These are phyloP conservation scores for Amphiprion percula DNA, from an alignment of 2,113 vertebrate genomes.

Conservation along the genomic window DNA sequence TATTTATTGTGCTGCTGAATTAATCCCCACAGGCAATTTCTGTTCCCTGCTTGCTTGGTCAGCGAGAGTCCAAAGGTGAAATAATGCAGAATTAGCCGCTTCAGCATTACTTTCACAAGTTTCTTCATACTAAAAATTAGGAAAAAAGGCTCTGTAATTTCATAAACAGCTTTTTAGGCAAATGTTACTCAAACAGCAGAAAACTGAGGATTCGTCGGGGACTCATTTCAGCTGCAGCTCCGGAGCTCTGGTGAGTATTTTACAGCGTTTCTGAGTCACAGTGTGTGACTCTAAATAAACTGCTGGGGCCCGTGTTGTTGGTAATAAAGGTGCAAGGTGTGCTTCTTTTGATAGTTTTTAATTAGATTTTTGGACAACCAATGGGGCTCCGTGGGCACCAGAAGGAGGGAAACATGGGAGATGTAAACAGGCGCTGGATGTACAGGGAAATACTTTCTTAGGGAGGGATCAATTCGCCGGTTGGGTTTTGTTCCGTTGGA, in stretches of 20 bases:
- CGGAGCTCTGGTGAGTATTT: no score
- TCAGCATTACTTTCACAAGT: not conserved
- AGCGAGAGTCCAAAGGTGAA: conserved; percentile 25
- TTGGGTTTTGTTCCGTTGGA: not conserved
- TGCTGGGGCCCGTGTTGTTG: not conserved
- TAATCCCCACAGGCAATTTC: conserved; percentile 21
- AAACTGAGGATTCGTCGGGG: no score
- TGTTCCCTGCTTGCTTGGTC: conserved; percentile 1
- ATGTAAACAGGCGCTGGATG: not conserved
- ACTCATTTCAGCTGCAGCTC: no score
- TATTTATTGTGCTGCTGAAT: conserved; percentile 1
- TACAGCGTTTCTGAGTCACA: no score
- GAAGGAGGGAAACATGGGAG: no score
- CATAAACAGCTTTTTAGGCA: no score
- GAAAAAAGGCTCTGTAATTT: not conserved
- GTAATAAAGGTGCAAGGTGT: not conserved
- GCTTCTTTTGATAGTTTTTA: not conserved
- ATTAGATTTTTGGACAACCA: not conserved
- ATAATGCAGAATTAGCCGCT: not conserved
- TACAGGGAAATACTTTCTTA: no score
- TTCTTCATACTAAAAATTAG: not conserved
- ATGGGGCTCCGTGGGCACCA: no score
- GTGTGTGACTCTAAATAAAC: no score
- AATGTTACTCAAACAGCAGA: no score
- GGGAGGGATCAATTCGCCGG: not conserved